Evolutionary conservation across 2,888 invertebrate species (phyloP).

Genomic region (Phrixothrix hirtus): DNA sequence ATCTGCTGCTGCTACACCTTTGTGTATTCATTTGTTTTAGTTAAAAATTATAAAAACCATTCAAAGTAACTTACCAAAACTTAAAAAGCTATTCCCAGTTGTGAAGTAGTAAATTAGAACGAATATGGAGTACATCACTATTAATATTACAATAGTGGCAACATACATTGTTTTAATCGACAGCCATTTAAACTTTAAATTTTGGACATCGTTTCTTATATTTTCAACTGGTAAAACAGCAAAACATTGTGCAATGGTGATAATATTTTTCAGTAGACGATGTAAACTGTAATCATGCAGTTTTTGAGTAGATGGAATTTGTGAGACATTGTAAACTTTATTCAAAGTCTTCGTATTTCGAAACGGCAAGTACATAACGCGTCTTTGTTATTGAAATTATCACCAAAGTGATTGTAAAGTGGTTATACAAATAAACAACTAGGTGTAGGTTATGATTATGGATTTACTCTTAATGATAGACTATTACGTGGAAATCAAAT

Average conservation of each 20-base stretch:
- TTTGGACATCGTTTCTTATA: neutral
- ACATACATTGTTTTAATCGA: conserved; percentile 7
- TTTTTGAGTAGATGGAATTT: conserved; percentile 2
- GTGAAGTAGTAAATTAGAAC: conserved; percentile 1
- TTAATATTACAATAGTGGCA: neutral
- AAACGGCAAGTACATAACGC: too few relatives aligned
- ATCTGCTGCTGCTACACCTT: too few relatives aligned
- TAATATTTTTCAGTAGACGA: conserved; percentile 3
- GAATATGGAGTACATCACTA: conserved; percentile 5
- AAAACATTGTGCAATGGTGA: conserved; percentile 9
- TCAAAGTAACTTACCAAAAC: conserved; percentile 10
- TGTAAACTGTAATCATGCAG: conserved; percentile 7
- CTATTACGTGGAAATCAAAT: neutral
- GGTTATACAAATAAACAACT: neutral
- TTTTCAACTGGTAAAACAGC: conserved; percentile 15
- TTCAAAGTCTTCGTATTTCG: neutral
- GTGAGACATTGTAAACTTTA: conserved; percentile 3
- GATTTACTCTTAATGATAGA: neutral
- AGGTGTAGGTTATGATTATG: neutral
- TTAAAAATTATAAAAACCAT: neutral
- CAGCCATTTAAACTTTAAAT: conserved; percentile 16
- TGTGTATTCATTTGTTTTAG: neutral
- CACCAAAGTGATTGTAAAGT: neutral
- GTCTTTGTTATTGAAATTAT: neutral
- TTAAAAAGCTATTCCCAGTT: conserved; percentile 9